Percentiles rank a stretch among this genome's conserved stretches.
Evolutionary conservation across 2,797 vertebrate genomes (phyloP).

Genomic region (Tokudaia tokunoshimensis): DNA sequence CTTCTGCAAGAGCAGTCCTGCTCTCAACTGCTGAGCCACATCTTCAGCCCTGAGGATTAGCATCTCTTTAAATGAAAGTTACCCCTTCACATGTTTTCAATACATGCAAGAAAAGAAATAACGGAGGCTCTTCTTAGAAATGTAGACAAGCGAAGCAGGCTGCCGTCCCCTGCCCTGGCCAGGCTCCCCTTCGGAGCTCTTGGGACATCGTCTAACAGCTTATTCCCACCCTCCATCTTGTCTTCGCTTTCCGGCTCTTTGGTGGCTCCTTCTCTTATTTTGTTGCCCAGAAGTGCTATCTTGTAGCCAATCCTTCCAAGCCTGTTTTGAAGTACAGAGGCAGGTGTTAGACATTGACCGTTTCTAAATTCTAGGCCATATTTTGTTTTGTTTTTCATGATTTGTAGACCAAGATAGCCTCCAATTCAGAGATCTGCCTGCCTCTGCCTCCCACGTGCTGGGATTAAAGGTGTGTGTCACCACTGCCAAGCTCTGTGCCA

Average conservation of each 20-base stretch:
- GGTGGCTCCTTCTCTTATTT: neutral
- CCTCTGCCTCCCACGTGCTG: neutral
- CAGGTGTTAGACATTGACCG: neutral
- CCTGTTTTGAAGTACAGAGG: neutral
- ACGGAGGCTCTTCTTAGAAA: neutral
- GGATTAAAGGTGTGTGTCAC: neutral
- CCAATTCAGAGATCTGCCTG: neutral
- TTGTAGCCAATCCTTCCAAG: neutral
- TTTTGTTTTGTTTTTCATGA: neutral
- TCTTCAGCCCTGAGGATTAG: neutral
- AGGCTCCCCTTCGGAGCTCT: fast-evolving
- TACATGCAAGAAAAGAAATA: neutral
- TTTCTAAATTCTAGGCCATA: neutral
- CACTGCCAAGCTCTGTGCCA: neutral
- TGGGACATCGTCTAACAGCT: fast-evolving
- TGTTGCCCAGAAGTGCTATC: fast-evolving
- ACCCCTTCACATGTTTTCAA: neutral
- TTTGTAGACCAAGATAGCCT: neutral
- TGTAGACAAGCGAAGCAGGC: fast-evolving
- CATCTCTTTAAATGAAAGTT: neutral
- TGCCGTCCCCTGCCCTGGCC: neutral
- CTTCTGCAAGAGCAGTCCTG: neutral
- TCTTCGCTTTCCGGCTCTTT: neutral
- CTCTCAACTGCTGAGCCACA: neutral
- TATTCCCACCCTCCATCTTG: fast-evolving